Percentiles rank a stretch among this genome's conserved stretches.
Conservation (phyloP, 2,797 vertebrate genomes). For the Myripristis murdjan region DNA sequence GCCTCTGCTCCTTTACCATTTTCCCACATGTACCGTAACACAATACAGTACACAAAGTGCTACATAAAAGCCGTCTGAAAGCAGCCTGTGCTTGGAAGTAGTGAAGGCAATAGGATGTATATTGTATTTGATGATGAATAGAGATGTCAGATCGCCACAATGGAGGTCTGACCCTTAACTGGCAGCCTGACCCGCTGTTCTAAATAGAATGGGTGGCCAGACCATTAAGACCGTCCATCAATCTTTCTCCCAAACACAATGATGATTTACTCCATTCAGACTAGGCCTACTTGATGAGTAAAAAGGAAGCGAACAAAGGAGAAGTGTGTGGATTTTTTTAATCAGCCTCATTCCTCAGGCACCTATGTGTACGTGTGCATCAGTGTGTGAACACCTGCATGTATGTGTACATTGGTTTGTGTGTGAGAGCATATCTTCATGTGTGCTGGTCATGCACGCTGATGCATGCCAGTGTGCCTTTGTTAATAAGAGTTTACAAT, state of each 20-base stretch:
- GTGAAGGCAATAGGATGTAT: constrained; percentile 57
- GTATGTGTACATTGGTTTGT: constrained; percentile 9
- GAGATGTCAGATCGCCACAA: constrained; percentile 77
- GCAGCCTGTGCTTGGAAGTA: constrained; percentile 30
- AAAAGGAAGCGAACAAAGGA: constrained; percentile 29
- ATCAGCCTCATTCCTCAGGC: constrained; percentile 37
- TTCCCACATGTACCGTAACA: constrained; percentile 3
- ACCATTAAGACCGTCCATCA: constrained; percentile 62
- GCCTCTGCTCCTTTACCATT: neutral
- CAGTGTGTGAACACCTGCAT: too few relatives aligned
- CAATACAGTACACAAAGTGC: constrained; percentile 38
- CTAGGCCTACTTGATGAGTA: constrained; percentile 14
- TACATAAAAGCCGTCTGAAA: constrained; percentile 21
- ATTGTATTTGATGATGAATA: constrained; percentile 71
- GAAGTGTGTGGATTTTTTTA: constrained; percentile 5
- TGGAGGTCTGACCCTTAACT: constrained; percentile 69
- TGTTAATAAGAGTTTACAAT: constrained; percentile 35
- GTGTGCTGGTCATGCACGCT: neutral
- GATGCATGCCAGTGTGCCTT: constrained; percentile 16
- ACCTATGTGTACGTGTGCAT: constrained; percentile 18
- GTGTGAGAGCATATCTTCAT: constrained; percentile 6
- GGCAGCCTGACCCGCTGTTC: constrained; percentile 67
- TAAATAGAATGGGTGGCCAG: constrained; percentile 73
- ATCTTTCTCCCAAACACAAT: constrained; percentile 63
- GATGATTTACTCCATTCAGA: constrained; percentile 73